Evolutionary conservation across 2,888 invertebrate species (phyloP).

Genomic region (Lacanobia wlatinum): DNA sequence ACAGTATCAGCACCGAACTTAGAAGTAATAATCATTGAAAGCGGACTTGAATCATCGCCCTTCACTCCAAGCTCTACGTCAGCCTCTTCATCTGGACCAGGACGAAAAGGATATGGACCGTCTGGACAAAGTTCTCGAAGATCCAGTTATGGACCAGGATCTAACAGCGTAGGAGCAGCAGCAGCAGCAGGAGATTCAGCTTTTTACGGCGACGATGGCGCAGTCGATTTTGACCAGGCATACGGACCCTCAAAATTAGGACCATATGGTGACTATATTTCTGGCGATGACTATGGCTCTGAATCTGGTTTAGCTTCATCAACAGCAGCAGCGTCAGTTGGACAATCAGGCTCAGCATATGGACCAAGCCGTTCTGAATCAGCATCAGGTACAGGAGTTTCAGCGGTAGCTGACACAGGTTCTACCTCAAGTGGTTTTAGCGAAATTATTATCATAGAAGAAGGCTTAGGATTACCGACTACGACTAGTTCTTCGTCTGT

Average conservation of each 20-base stretch:
- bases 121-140: background rate
- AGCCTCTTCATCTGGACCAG: background rate
- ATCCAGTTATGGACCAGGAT: background rate
- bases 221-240: background rate
- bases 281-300: background rate
- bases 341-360: conserved; percentile 40
- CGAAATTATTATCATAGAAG: conserved; percentile 23
- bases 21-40: conserved; percentile 15
- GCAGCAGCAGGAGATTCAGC: background rate
- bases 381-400: background rate
- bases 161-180: background rate
- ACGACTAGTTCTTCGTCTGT: conserved; percentile 1
- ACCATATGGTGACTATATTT: too few relatives aligned
- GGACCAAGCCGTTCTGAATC: conserved; percentile 18
- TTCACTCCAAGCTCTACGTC: background rate
- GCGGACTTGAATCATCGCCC: background rate
- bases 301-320: conserved; percentile 16
- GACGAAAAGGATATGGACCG: background rate
- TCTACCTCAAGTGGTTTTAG: background rate
- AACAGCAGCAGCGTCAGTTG: conserved; percentile 11
- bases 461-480: background rate
- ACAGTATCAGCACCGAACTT: background rate
- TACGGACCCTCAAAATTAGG: background rate
- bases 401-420: background rate
- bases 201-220: too few relatives aligned